Base-by-base conservation (phyloP, 1,140 invertebrate species). In the Leptonema lineaticorne region DNA sequence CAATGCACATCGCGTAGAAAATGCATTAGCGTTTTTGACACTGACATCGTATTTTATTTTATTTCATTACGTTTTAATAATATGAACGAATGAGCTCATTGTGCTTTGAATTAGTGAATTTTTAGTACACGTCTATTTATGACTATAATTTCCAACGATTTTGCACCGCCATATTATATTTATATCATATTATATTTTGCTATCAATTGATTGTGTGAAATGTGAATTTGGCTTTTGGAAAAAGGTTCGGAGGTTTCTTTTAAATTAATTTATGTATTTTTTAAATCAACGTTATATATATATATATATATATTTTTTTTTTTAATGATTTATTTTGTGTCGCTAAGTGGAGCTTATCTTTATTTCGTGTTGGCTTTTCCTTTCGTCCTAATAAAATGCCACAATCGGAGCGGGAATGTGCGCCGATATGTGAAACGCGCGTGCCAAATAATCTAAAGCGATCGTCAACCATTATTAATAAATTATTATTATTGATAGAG, bases 301-400 rank as follows among this genome's bases (percentile, higher is more conserved):
- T n/a, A n/a, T n/a, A n/a, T n/a, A n/a, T n/a, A n/a, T 27, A 6
- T 57, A 7, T 27, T 27, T n/a, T 57, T n/a, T 8, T 57, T 8
- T 58, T 22, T 28, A 5, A 14, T 62, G 28, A 33, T 18, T 9
- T 28, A 14, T 62, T 62, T 62, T 30, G 28, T 30, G 58, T 30
- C n/a, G 58, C 58, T 62, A 62, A 62, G 58, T 62, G 24, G 41
- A 62, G 58, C 58, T 62, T 62, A 62, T 62, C 58, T 62, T 62
- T 62, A 62, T 62, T 62, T 62, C 41, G 58, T 14, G 27, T 57
- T 24, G 53, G 5, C 53, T 57, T 26, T 62, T 62, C 58, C 58
- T 41, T 62, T 62, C 28, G 58, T 6, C 58, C 24, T 62, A 62
- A 62, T 62, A 62, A 62, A 62, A 62, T 62, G 58, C 33, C 28